These are phyloP conservation scores for Atherinomorus stipes DNA, from an alignment of 2,113 vertebrate genomes.

Conservation along the genomic window DNA sequence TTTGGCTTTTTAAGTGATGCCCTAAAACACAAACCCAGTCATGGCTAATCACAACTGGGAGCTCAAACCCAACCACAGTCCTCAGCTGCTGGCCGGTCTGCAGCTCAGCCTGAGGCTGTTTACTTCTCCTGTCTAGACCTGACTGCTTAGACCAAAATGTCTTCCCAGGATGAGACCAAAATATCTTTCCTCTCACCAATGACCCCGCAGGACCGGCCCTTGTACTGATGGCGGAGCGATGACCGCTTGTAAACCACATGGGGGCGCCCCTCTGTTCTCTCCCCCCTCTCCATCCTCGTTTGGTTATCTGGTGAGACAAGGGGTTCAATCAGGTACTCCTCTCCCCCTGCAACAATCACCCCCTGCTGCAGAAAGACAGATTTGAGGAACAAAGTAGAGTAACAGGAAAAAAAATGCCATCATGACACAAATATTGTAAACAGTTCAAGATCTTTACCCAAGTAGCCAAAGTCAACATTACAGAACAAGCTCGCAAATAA, in stretches of 20 bases:
- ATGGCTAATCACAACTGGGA: constrained; percentile 52
- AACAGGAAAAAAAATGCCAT: constrained; percentile 22
- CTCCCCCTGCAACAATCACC: constrained; percentile 93
- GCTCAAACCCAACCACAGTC: constrained; percentile 46
- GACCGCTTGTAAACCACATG: constrained; percentile 98
- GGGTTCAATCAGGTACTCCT: constrained; percentile 98
- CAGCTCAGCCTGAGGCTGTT: constrained; percentile 22
- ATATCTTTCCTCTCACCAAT: constrained; percentile 84
- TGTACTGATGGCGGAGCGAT: constrained; percentile 93
- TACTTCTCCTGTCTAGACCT: constrained; percentile 25
- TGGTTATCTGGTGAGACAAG: constrained; percentile 86
- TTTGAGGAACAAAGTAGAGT: constrained; percentile 34
- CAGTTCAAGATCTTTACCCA: neutral
- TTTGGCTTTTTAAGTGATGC: constrained; percentile 54
- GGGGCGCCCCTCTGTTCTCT: constrained; percentile 88
- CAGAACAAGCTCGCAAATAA: no score
- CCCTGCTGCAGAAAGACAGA: constrained; percentile 88
- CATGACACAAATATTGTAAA: constrained; percentile 12
- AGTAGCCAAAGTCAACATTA: neutral
- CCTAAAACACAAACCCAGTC: constrained; percentile 47
- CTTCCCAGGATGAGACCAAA: constrained; percentile 21
- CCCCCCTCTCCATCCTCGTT: constrained; percentile 69
- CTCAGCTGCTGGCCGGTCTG: constrained; percentile 39
- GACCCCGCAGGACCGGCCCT: constrained; percentile 96
- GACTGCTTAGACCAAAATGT: neutral